Base-by-base conservation (phyloP, 1,140 invertebrate genomes). In the Acromyrmex heyeri region DNA sequence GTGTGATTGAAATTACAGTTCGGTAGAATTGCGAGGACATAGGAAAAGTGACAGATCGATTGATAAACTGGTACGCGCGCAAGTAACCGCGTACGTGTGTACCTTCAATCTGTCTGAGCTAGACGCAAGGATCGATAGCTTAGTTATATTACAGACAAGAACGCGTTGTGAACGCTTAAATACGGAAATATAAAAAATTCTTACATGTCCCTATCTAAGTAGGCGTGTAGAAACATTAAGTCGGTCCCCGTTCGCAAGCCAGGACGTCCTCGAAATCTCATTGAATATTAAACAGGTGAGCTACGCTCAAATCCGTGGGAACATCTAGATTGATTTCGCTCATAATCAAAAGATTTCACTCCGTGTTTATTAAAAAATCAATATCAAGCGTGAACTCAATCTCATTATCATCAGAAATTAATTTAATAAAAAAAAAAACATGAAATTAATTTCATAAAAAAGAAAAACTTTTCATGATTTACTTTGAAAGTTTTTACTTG, bases 161-260 rank as follows among this genome's bases (percentile, higher is more conserved):
- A 90, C 65, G 88, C 83, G 64, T 87, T 24, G 61, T n/a, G 73
- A 89, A 59, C 64, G 72, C 75, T 90, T 87, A 90, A 85, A 89
- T 86, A 91, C 85, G 82, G 90, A 91, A 87, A 90, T 93, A 94
- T 90, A 92, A 92, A 93, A 93, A 92, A 88, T 83, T 87, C 89
- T 92, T 91, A 86, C 87, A 90, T 73, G 79, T 83, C 82, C 89
- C 88, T 92, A 92, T 92, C 90, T 94, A 93, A 87, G 73, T 92
- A 86, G 91, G 88, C 89, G 88, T 91, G 91, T 93, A 93, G 91
- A 93, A 93, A 93, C 88, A 89, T 92, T 91, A 91, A 91, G 73
- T 89, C 59, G 72, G 30, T 81, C 21, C 57, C 55, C 34, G 27
- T 30, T 38, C 34, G 24, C 64, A 50, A 59, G 50, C 55, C 50